A percentile compares a stretch with the other conserved stretches of the same genome.
phyloP scores from a whole-genome alignment of 30 jellyfish, hydroid and myxozoan genomes.

The Cassiopea andromeda region DNA sequence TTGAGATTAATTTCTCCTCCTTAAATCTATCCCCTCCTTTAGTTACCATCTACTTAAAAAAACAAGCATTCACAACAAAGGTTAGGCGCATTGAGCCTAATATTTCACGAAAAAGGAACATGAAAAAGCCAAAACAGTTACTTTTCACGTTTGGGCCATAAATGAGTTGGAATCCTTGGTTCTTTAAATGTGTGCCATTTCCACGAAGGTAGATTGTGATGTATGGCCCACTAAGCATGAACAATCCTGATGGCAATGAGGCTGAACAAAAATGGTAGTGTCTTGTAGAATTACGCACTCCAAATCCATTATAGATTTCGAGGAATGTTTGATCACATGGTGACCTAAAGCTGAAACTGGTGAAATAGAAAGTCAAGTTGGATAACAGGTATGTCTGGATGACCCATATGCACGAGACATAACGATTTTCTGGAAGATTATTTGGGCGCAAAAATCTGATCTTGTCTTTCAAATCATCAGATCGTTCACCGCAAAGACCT shows the following conservation, averaged over 20 bases:
- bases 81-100: too few relatives aligned
- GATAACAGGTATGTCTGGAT: slow-evolving; percentile 34
- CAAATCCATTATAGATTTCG: slow-evolving; percentile 14
- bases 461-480: background rate
- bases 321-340: background rate
- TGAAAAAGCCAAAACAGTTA: background rate
- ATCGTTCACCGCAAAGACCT: slow-evolving; percentile 52
- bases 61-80: too few relatives aligned
- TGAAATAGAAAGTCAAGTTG: slow-evolving; percentile 22
- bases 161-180: slow-evolving; percentile 40
- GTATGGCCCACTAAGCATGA: slow-evolving; percentile 51
- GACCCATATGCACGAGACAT: slow-evolving; percentile 38
- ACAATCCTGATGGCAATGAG: slow-evolving; percentile 15
- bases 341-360: slow-evolving; percentile 1
- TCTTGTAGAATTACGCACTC: background rate
- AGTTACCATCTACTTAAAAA: too few relatives aligned
- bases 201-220: slow-evolving; percentile 19
- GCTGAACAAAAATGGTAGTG: slow-evolving; percentile 3
- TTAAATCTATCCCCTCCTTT: too few relatives aligned
- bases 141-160: slow-evolving; percentile 47
- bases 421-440: background rate
- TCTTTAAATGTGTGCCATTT: slow-evolving; percentile 2
- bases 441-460: slow-evolving; percentile 3
- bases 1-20: too few relatives aligned
- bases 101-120: too few relatives aligned